phyloP scores from a whole-genome alignment of 1,140 invertebrate genomes.

The Hesperophylax magnus region DNA sequence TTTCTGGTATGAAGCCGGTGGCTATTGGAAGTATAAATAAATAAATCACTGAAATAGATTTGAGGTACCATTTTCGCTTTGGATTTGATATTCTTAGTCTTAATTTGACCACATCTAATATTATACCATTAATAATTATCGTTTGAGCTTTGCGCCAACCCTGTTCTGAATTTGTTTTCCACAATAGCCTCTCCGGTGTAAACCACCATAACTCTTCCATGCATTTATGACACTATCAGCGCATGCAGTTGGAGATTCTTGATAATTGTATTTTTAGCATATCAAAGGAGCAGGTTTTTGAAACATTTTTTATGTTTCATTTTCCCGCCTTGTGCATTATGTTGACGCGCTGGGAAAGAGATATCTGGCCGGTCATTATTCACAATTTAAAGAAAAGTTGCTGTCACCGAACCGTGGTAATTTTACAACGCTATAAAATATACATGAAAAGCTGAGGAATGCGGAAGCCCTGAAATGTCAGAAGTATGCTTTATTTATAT shows the following conservation, averaged over 20 bases:
- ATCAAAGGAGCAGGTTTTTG: constrained; percentile 28
- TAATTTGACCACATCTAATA: no score
- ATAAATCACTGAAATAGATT: no score
- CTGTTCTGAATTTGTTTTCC: not conserved
- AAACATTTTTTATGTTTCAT: not conserved
- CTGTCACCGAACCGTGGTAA: constrained; percentile 48
- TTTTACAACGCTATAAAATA: constrained; percentile 50
- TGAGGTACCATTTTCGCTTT: no score
- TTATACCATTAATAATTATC: no score
- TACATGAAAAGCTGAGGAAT: constrained; percentile 45
- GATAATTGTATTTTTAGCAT: constrained; percentile 45
- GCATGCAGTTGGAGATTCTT: constrained; percentile 19
- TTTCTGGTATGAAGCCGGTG: no score
- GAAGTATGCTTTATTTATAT: constrained; percentile 43
- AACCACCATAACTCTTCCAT: constrained; percentile 39
- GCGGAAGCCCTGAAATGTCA: constrained; percentile 45
- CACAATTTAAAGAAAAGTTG: constrained; percentile 50
- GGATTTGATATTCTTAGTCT: no score
- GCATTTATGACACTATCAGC: constrained; percentile 46
- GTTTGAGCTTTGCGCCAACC: not conserved
- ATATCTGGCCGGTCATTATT: constrained; percentile 44
- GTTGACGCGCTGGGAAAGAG: constrained; percentile 40
- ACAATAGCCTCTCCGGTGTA: not conserved
- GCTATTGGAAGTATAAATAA: no score
- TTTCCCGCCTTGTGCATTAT: constrained; percentile 36